Conservation (phyloP, 2,797 vertebrate species). For the Neosalanx taihuensis region DNA sequence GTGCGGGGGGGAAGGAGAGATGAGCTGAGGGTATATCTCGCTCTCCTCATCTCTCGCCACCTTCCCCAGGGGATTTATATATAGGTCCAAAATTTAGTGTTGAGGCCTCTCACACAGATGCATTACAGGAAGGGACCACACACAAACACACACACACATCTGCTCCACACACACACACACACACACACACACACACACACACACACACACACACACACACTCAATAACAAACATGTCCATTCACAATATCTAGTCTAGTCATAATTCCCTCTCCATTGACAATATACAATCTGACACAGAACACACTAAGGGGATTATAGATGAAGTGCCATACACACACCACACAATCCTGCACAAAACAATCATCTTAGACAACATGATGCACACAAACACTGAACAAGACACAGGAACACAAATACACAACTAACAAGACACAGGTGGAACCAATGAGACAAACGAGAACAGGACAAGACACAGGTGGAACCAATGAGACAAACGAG, state of each 20-base stretch:
- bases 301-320: not conserved
- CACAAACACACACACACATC: not conserved
- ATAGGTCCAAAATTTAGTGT: not conserved
- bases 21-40: not conserved
- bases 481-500: too few species aligned
- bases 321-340: not conserved
- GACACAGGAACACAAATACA: too few species aligned
- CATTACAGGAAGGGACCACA: not conserved
- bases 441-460: too few species aligned
- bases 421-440: too few species aligned
- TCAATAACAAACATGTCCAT: not conserved
- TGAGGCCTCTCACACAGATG: conserved; percentile 6
- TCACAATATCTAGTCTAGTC: not conserved
- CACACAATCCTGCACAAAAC: not conserved
- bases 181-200: too few species aligned
- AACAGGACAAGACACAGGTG: too few species aligned
- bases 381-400: too few species aligned
- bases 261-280: too few species aligned
- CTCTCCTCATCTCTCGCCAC: not conserved
- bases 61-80: not conserved
- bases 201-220: not conserved
- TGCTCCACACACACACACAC: not conserved
- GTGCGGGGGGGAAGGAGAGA: not conserved
- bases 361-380: not conserved
- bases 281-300: too few species aligned